These are phyloP conservation scores for Drosophila bunnanda DNA, from an alignment of 2,888 invertebrate species.

Conservation along the genomic window DNA sequence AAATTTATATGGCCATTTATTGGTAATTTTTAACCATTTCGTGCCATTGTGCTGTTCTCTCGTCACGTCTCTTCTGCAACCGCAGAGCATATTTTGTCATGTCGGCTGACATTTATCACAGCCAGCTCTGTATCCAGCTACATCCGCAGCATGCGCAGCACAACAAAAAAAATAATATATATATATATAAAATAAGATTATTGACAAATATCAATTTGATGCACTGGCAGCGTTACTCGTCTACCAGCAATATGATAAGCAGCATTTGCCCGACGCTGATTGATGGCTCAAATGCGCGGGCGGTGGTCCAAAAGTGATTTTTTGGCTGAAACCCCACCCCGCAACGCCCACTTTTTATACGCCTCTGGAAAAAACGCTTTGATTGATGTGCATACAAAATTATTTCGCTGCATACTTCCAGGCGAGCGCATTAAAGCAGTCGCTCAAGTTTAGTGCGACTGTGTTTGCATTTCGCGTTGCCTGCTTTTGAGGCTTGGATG, in stretches of 20 bases:
- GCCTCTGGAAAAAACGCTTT: constrained; percentile 8
- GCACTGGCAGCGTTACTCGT: constrained; percentile 41
- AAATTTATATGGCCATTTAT: constrained; percentile 40
- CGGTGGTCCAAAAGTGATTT: constrained; percentile 36
- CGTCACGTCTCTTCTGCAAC: constrained; percentile 27
- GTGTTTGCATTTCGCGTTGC: constrained; percentile 27
- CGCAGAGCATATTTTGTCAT: constrained; percentile 61
- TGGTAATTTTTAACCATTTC: constrained; percentile 18
- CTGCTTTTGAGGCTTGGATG: neutral
- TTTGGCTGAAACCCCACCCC: constrained; percentile 7
- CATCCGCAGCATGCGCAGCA: constrained; percentile 14
- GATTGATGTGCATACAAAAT: constrained; percentile 39
- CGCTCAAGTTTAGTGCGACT: constrained; percentile 12
- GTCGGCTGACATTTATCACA: constrained; percentile 45
- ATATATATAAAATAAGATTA: constrained; percentile 30
- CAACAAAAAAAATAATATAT: constrained; percentile 33
- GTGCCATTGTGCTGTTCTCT: constrained; percentile 7
- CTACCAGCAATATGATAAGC: constrained; percentile 46
- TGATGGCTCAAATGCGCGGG: constrained; percentile 48
- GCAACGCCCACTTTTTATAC: constrained; percentile 16
- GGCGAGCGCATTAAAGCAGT: constrained; percentile 28
- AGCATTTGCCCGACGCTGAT: constrained; percentile 56
- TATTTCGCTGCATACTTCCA: constrained; percentile 40
- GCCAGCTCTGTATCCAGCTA: constrained; percentile 7
- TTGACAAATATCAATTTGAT: constrained; percentile 73